phyloP scores from a whole-genome alignment of 2,113 vertebrate species.

The Pseudorasbora parva region DNA sequence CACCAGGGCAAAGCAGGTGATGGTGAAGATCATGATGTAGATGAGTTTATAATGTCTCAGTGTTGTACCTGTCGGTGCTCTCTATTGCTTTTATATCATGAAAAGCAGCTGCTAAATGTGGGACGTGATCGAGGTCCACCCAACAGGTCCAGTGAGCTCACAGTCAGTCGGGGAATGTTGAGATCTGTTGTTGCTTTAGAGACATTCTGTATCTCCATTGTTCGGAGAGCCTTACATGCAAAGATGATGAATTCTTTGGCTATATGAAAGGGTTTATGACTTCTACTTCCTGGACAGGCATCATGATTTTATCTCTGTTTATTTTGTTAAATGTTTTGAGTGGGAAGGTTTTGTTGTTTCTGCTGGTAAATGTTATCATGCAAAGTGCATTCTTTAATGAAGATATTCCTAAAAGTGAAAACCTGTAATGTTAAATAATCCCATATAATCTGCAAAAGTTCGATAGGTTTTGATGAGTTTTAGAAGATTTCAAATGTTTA shows the following conservation, averaged over 20 bases:
- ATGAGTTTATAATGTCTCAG: not conserved
- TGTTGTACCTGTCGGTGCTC: not conserved
- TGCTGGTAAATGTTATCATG: not conserved
- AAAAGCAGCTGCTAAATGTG: not conserved
- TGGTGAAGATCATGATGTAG: not conserved
- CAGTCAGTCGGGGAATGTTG: not conserved
- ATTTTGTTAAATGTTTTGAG: too few species aligned
- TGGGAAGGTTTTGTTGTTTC: too few species aligned
- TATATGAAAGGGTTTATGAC: not conserved
- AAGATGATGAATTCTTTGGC: too few species aligned
- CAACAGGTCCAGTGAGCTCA: not conserved
- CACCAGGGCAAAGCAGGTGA: conserved; percentile 6
- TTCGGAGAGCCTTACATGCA: too few species aligned
- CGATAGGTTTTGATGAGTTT: too few species aligned
- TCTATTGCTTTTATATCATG: not conserved
- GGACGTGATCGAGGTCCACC: not conserved
- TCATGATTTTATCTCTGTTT: too few species aligned
- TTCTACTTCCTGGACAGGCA: not conserved
- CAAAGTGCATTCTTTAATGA: too few species aligned
- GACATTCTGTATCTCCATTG: not conserved
- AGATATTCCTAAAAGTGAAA: too few species aligned
- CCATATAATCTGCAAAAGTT: too few species aligned
- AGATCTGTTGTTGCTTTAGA: too few species aligned
- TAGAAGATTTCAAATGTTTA: too few species aligned
- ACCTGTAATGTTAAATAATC: too few species aligned